phyloP scores from a whole-genome alignment of 2,888 invertebrate genomes.

The Dysmachus trigonus region DNA sequence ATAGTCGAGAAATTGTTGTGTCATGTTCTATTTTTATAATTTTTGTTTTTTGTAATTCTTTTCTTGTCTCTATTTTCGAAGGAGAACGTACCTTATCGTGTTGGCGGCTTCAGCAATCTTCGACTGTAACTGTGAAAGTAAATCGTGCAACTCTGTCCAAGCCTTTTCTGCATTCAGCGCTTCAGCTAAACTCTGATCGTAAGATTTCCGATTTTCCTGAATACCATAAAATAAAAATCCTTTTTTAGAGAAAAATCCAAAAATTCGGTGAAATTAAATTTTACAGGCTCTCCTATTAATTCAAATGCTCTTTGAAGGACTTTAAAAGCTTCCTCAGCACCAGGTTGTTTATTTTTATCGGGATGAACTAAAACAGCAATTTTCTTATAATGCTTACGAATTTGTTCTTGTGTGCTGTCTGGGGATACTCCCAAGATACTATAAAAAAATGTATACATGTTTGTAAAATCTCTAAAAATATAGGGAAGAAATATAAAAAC shows the following conservation, averaged over 20 bases:
- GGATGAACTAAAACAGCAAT: constrained; percentile 96
- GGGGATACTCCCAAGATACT: constrained; percentile 89
- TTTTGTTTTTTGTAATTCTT: neutral
- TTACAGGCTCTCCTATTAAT: constrained; percentile 88
- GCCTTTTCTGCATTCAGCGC: constrained; percentile 85
- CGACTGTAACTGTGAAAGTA: constrained; percentile 87
- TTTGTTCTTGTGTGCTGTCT: constrained; percentile 90
- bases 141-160: constrained; percentile 87
- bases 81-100: constrained; percentile 73
- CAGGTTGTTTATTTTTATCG: constrained; percentile 94
- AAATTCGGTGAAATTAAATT: neutral
- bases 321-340: constrained; percentile 96
- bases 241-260: neutral
- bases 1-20: too few relatives aligned
- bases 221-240: constrained; percentile 46
- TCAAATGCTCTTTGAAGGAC: constrained; percentile 95
- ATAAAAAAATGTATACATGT: constrained; percentile 49
- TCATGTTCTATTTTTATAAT: too few relatives aligned
- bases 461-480: neutral
- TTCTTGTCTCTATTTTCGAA: too few relatives aligned
- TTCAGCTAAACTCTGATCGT: constrained; percentile 78
- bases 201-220: constrained; percentile 78
- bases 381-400: constrained; percentile 91
- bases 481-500: constrained; percentile 60
- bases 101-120: constrained; percentile 95